phyloP scores from a whole-genome alignment of 2,888 invertebrate genomes.

The Limnephilus auricula region DNA sequence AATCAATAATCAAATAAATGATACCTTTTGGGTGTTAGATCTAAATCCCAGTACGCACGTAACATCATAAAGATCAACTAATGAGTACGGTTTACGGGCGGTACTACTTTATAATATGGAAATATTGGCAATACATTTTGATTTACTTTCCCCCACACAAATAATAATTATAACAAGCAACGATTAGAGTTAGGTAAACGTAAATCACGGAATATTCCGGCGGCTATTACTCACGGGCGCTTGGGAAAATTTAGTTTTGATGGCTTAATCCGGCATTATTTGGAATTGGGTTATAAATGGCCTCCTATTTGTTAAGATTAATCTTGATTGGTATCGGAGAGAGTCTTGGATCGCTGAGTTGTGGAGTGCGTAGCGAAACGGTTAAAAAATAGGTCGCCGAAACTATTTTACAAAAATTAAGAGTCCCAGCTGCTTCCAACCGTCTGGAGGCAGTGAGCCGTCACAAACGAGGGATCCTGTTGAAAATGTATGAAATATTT shows the following conservation, averaged over 20 bases:
- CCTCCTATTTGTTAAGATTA: slow-evolving; percentile 50
- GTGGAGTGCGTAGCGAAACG: background rate
- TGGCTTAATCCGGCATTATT: slow-evolving; percentile 49
- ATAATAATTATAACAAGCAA: slow-evolving; percentile 17
- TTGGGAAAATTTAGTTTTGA: slow-evolving; percentile 51
- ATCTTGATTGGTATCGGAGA: slow-evolving; percentile 14
- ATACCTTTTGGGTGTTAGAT: background rate
- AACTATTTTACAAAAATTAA: too few species aligned
- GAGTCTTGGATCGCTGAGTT: background rate
- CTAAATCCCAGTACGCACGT: background rate
- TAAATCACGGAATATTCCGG: slow-evolving; percentile 18
- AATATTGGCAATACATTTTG: background rate
- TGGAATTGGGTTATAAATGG: slow-evolving; percentile 45
- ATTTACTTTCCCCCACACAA: slow-evolving; percentile 26
- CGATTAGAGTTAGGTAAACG: slow-evolving; percentile 24
- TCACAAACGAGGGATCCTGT: too few species aligned
- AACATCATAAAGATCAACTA: background rate
- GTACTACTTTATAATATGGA: background rate
- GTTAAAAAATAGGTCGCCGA: background rate
- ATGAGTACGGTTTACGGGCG: background rate
- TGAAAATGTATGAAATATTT: too few species aligned
- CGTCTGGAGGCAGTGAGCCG: too few species aligned
- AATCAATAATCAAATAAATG: background rate
- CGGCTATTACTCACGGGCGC: slow-evolving; percentile 41
- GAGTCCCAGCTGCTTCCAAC: too few species aligned